Percentiles rank a stretch among this genome's conserved stretches.
Evolutionary conservation across 2,113 vertebrate genomes (phyloP).

Genomic region (Myotis lucifugus): DNA sequence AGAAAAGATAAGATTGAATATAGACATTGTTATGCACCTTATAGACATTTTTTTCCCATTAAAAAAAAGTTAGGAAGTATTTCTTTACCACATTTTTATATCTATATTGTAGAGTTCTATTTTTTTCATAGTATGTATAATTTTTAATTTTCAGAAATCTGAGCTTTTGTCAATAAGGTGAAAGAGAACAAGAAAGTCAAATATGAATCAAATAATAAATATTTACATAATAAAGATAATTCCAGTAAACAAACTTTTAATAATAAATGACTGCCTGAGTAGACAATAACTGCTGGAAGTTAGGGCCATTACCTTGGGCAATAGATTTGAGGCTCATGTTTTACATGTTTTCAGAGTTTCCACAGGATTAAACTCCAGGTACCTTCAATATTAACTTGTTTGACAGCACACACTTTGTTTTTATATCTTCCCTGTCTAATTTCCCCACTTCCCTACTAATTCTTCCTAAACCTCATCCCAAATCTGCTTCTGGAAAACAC

Average conservation of each 20-base stretch:
- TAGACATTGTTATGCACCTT: background rate
- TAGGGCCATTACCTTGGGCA: fast-evolving
- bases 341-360: background rate
- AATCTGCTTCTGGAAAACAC: background rate
- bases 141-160: constrained; percentile 21
- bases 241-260: background rate
- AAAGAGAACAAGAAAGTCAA: background rate
- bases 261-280: background rate
- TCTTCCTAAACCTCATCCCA: background rate
- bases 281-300: background rate
- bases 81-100: background rate
- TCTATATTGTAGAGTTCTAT: background rate
- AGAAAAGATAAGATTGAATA: background rate
- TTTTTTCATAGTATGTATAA: background rate
- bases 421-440: background rate
- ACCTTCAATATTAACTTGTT: background rate
- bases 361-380: fast-evolving
- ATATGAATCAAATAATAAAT: background rate
- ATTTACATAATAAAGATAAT: background rate
- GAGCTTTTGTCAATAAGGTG: background rate
- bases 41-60: background rate
- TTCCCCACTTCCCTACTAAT: background rate
- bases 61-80: background rate
- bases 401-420: background rate
- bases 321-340: background rate